Evolutionary conservation across 2,113 vertebrate genomes (phyloP).

Genomic region (Catharus bicknelli): DNA sequence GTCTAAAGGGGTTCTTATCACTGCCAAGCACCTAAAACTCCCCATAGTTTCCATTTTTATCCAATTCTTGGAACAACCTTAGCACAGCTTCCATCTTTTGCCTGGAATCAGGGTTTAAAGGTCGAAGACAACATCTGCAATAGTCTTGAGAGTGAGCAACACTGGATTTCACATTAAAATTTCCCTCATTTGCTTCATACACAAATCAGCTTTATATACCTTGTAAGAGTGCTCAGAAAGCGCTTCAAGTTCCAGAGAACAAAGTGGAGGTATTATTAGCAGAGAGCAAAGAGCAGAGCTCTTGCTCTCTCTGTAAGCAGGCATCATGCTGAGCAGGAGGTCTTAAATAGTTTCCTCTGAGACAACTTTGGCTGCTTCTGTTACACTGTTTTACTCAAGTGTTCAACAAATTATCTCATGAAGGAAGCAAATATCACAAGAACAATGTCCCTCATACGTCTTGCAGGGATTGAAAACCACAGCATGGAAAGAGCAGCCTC

Average conservation of each 20-base stretch:
- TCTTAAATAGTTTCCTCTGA: conserved; percentile 46
- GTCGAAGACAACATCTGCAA: not conserved
- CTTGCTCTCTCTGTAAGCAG: not conserved
- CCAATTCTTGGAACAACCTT: not conserved
- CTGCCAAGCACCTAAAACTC: not conserved
- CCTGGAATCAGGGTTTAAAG: not conserved
- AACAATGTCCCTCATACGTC: conserved; percentile 39
- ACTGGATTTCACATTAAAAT: not conserved
- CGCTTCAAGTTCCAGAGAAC: not conserved
- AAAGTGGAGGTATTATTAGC: conserved; percentile 11
- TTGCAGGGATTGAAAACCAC: conserved; percentile 35
- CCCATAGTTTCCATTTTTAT: not conserved
- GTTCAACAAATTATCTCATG: conserved; percentile 64
- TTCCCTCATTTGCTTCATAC: not conserved
- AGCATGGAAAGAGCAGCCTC: conserved; percentile 39
- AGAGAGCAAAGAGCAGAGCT: not conserved
- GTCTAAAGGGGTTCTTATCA: not conserved
- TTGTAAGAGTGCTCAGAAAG: not conserved
- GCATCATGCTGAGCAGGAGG: not conserved
- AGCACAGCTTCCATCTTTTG: not conserved
- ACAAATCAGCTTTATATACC: not conserved
- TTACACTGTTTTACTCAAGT: conserved; percentile 53
- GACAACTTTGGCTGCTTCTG: conserved; percentile 47
- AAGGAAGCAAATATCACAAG: conserved; percentile 56
- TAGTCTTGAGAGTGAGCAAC: not conserved